Conservation (phyloP, 64 coral and sea anemone species). For the Cladopsammia gracilis region DNA sequence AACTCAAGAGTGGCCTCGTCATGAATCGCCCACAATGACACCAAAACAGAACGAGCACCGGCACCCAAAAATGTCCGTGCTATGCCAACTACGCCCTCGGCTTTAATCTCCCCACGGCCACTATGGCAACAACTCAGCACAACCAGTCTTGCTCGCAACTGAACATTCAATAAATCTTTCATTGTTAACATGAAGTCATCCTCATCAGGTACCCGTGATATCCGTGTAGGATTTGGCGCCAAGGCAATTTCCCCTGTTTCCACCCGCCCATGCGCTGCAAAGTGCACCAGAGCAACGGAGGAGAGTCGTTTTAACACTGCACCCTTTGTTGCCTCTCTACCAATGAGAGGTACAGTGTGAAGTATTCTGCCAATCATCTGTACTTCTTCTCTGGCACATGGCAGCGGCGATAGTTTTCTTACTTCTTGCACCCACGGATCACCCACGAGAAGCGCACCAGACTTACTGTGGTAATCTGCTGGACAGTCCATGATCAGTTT, state of each 20-base stretch:
- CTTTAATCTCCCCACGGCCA: constrained; percentile 34
- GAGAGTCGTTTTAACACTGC: too few species aligned
- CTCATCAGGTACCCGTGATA: too few species aligned
- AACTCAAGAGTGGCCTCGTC: constrained; percentile 32
- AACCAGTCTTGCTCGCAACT: constrained; percentile 20
- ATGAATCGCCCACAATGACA: constrained; percentile 18
- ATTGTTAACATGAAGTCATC: constrained; percentile 31
- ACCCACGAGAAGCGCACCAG: too few species aligned
- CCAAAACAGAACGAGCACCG: constrained; percentile 43
- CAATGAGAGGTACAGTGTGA: too few species aligned
- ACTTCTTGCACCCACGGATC: too few species aligned
- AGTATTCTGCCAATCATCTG: too few species aligned
- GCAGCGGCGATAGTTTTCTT: neutral
- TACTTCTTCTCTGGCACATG: too few species aligned
- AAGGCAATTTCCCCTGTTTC: neutral
- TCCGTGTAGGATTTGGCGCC: too few species aligned
- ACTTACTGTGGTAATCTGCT: too few species aligned
- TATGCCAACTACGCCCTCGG: constrained; percentile 48
- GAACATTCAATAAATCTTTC: neutral
- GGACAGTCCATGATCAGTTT: too few species aligned
- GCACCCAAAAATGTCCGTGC: constrained; percentile 5
- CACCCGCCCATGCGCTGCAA: neutral
- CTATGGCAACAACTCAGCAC: constrained; percentile 50
- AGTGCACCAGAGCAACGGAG: too few species aligned
- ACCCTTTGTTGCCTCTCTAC: too few species aligned